A percentile compares a stretch with the other conserved stretches of the same genome.
phyloP scores from a whole-genome alignment of 1,140 invertebrate genomes.

The Pseudoatta argentina region DNA sequence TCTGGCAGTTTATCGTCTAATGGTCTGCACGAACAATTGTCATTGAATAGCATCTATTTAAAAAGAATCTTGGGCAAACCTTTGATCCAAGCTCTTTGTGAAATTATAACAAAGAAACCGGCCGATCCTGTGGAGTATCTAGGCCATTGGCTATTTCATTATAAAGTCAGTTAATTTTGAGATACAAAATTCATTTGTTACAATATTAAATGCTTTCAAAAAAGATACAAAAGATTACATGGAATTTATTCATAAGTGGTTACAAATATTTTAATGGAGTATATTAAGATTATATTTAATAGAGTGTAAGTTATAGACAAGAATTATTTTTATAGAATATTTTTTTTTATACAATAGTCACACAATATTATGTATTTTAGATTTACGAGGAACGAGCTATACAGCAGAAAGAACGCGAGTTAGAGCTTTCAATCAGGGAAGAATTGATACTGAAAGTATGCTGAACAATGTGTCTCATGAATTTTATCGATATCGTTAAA shows the following conservation, averaged over 20 bases:
- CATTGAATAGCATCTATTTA: constrained; percentile 63
- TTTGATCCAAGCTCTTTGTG: constrained; percentile 69
- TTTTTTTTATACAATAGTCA: too few relatives aligned
- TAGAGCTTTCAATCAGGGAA: constrained; percentile 65
- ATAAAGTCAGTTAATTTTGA: constrained; percentile 68
- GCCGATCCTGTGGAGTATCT: constrained; percentile 80
- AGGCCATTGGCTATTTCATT: constrained; percentile 79
- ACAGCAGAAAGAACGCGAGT: constrained; percentile 65
- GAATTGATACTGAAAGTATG: constrained; percentile 42
- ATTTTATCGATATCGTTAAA: not conserved
- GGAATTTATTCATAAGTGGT: not conserved
- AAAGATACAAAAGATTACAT: not conserved
- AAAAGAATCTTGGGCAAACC: constrained; percentile 67
- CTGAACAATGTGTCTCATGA: not conserved
- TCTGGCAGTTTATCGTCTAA: constrained; percentile 32
- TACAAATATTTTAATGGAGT: constrained; percentile 6
- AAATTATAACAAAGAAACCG: constrained; percentile 77
- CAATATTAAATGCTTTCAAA: not conserved
- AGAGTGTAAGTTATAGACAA: not conserved
- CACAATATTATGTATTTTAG: constrained; percentile 49
- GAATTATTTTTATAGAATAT: too few relatives aligned
- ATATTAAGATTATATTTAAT: not conserved
- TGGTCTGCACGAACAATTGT: constrained; percentile 12
- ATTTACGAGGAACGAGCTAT: constrained; percentile 68
- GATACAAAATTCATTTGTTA: not conserved